These are phyloP conservation scores for Venusia cambrica DNA, from an alignment of 2,888 invertebrate genomes.

Conservation along the genomic window DNA sequence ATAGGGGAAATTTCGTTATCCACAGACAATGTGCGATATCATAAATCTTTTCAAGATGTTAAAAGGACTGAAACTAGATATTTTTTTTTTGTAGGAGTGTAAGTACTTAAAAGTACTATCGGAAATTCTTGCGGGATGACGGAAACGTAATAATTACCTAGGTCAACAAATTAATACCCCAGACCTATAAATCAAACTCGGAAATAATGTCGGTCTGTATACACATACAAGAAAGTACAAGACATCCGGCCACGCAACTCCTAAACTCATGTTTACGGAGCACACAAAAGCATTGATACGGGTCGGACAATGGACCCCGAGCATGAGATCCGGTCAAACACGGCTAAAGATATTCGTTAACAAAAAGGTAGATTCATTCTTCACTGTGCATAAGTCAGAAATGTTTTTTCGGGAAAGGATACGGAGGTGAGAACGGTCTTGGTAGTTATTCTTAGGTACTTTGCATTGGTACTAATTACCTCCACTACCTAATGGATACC, in stretches of 20 bases:
- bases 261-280: constrained; percentile 7
- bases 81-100: too few relatives aligned
- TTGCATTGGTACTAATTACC: too few relatives aligned
- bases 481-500: too few relatives aligned
- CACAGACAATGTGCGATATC: not conserved
- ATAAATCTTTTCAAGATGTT: not conserved
- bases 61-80: constrained; percentile 4
- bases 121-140: too few relatives aligned
- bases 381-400: constrained; percentile 8
- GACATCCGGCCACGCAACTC: too few relatives aligned
- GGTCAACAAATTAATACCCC: not conserved
- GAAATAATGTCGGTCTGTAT: too few relatives aligned
- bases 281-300: constrained; percentile 10
- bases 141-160: constrained; percentile 2
- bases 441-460: too few relatives aligned
- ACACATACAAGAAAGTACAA: constrained; percentile 6
- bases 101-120: too few relatives aligned
- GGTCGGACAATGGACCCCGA: constrained; percentile 9
- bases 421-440: too few relatives aligned
- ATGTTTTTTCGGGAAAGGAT: too few relatives aligned
- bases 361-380: constrained; percentile 10
- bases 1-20: not conserved
- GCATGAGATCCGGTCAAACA: constrained; percentile 6
- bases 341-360: constrained; percentile 9
- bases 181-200: too few relatives aligned